Percentiles rank a stretch among this genome's conserved stretches.
Conservation (phyloP, 2,797 vertebrate genomes). For the Pteronotus mesoamericanus region DNA sequence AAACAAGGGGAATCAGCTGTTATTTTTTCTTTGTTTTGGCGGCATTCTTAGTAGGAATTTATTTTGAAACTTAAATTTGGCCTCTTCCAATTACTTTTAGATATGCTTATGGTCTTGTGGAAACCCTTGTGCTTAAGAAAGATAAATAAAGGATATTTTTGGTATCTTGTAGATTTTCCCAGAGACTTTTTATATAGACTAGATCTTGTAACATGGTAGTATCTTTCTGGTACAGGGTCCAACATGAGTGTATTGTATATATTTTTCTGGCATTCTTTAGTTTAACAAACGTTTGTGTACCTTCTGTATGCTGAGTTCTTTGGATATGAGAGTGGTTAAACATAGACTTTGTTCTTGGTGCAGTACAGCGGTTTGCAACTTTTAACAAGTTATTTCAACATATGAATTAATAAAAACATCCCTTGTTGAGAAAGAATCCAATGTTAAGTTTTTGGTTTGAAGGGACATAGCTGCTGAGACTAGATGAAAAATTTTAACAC, state of each 20-base stretch:
- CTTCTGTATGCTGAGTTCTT: neutral
- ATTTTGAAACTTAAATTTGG: conserved; percentile 27
- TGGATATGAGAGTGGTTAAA: neutral
- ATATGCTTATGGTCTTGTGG: neutral
- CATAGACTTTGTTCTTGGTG: neutral
- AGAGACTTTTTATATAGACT: conserved; percentile 18
- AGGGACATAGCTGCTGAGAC: neutral
- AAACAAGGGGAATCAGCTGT: neutral
- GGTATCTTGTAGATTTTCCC: neutral
- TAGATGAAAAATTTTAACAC: neutral
- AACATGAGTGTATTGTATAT: neutral
- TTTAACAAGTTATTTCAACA: neutral
- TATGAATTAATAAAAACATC: conserved; percentile 5
- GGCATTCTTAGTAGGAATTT: conserved; percentile 13
- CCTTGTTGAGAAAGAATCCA: neutral
- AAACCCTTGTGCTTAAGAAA: conserved; percentile 16
- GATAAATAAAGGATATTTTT: conserved; percentile 8
- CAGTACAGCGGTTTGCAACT: neutral
- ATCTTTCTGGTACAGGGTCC: neutral
- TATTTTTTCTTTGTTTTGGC: neutral
- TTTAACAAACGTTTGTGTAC: neutral
- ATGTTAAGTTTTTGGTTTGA: neutral
- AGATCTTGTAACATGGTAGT: neutral
- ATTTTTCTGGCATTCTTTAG: conserved; percentile 18
- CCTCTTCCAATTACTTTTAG: neutral